Evolutionary conservation across 2,113 vertebrate genomes (phyloP), one percentile per base, ranked within the genome.

Genomic region (Laterallus jamaicensis): DNA sequence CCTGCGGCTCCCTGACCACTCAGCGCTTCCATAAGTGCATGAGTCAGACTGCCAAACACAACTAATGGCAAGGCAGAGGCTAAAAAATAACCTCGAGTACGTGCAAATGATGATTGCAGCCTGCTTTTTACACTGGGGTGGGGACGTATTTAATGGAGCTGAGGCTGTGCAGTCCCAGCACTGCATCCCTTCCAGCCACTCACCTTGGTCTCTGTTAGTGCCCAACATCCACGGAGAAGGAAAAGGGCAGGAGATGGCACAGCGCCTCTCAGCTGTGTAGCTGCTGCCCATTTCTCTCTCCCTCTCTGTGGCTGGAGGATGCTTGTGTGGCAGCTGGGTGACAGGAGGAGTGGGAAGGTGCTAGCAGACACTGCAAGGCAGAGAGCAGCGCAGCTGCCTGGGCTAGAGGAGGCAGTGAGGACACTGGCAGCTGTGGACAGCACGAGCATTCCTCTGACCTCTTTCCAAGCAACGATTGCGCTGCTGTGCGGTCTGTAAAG

Each of bases 1-100:
- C 31, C 9, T 2, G 62, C 35, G 35, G 63, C 54, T 92, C 79
- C 6, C 2, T 92, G 86, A 80, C 37, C 82, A 75, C 85, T 85
- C 88, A 63, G 55, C 37, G 54, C 81, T 93, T 88, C 21, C 31
- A 15, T 74, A 86, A 88, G 18, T 56, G 76, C 39, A 2, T 86
- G 88, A 92, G 59, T 96, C 88, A 96, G 90, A 40, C 60, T 63
- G 54, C 49, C 22, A 78, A 40, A 75, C 66, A 6, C 39, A 88
- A 81, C 88, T 80, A 88, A 78, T 49, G 76, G 83, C 88, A 93
- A 88, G 2, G 3, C 77, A 80, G 87, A 62, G 78, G 22, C 90
- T 88, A 70, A 76, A 66, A 75, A 66, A 59, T 77, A 90, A 95
- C 60, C 66, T 71, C 16, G 82, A 89, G 63, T 62, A 13, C 35